Evolutionary conservation across 2,797 vertebrate species (phyloP), one percentile per base, ranked within the genome.

Genomic region (Gallinago stenura): DNA sequence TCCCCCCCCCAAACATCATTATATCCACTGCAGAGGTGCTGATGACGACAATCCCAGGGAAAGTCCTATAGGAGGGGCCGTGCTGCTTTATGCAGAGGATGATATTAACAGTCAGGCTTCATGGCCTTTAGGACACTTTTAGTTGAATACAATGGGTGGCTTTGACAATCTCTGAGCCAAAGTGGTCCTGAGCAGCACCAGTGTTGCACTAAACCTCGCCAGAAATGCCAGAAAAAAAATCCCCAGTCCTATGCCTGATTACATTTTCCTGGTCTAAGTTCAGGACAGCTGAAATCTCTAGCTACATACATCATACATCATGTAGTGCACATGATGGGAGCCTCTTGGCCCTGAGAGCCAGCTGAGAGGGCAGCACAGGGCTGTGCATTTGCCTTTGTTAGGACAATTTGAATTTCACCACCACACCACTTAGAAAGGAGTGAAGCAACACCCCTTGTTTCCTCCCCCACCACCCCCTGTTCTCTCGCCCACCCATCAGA

Each of bases 41-140:
- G 3, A 37, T 31, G 21, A 31, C 25, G 1, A 1, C 54, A 15
- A 3, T 15, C 70, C 13, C 1, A 41, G 6, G 64, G 48, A 8
- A 80, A 0, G 3, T 64, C 19, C 50, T 57, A 5, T 1, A 43
- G 65, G 10, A 72, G 12, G 12, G 33, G 13, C 13, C 0, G 0
- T 48, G 50, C n/a, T 62, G 21, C 41, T 70, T 56, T 17, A 22
- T 18, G 22, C 54, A 85, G 35, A 81, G 61, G 7, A 39, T 5
- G 12, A 18, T 13, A 8, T 10, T 3, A 4, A 22, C 18, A 41
- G 19, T 2, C 28, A 56, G 58, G 26, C 19, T 82, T 61, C 43
- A 41, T 17, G 69, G 22, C 12, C 45, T 65, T 45, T 21, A 28
- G 53, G 43, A 71, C 7, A 53, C 7, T 15, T 53, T 64, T 9